Evolutionary conservation across 1,140 invertebrate genomes (phyloP), one percentile per base, ranked within the genome.

Genomic region (Trichogramma pretiosum): DNA sequence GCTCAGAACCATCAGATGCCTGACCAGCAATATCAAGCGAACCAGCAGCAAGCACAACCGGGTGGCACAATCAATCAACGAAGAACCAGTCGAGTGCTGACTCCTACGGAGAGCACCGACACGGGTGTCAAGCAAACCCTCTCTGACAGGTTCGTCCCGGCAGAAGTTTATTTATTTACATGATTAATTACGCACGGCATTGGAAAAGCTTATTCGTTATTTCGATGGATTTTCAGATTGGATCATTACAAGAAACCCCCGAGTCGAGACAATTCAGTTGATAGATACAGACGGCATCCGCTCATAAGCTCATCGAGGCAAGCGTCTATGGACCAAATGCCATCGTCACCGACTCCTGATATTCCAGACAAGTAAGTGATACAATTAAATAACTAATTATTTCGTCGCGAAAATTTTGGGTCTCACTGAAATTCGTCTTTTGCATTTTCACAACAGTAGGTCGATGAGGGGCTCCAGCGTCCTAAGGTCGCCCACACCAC

Each of bases 201-300:
- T n/a, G n/a, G n/a, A n/a, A n/a, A n/a, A n/a, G n/a, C n/a, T n/a
- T n/a, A n/a, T n/a, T n/a, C n/a, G n/a, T n/a, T n/a, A n/a, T n/a
- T n/a, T n/a, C n/a, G n/a, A n/a, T n/a, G n/a, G n/a, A 11, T 49
- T 58, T 51, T n/a, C 62, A 80, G 72, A 68, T 73, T 96, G 65
- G 92, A 96, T 73, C 93, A 97, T 63, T 98, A 97, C 63, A 90
- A 91, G 65, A 77, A 85, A 61, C 85, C 88, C 43, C 86, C 87
- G 3, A 90, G 87, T 71, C 74, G 88, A 61, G 89, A 92, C 61
- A 85, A 84, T 53, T 91, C 87, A 54, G 84, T 90, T 28, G 89
- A 92, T 72, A 77, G 87, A 46, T 90, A 86, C 61, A 77, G 81
- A 1, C 73, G 82, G 50, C 70, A 70, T 60, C 60, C 66, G 44